These are phyloP conservation scores for Betta splendens DNA, from an alignment of 2,797 vertebrate species.

Conservation along the genomic window DNA sequence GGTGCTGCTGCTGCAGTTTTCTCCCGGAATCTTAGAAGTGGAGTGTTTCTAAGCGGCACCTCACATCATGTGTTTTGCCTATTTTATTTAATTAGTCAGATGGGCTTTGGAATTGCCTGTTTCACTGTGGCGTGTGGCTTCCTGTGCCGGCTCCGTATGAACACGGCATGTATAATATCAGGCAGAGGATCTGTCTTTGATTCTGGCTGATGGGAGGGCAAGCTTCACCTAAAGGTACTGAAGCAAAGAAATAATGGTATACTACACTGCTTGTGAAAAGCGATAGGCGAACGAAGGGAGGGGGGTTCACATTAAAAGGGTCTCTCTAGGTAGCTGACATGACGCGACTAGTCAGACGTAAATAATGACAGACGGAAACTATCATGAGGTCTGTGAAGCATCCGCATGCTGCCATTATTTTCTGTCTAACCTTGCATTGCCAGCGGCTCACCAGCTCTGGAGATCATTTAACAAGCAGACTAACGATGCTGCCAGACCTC, in stretches of 20 bases:
- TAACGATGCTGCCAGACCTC: conserved; percentile 91
- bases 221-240: conserved; percentile 96
- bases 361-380: conserved; percentile 99
- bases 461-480: conserved; percentile 97
- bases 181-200: conserved; percentile 88
- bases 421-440: conserved; percentile 97
- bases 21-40: conserved; percentile 42
- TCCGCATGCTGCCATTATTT: conserved; percentile 96
- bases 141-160: conserved; percentile 76
- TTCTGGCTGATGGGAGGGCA: conserved; percentile 89
- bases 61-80: conserved; percentile 11
- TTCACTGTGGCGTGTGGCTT: conserved; percentile 58
- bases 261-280: conserved; percentile 86
- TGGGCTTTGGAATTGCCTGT: conserved; percentile 68
- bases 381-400: conserved; percentile 99
- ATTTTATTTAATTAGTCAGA: conserved; percentile 72
- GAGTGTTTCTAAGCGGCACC: conserved; percentile 44
- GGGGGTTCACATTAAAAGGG: conserved; percentile 91
- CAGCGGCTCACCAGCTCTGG: conserved; percentile 89
- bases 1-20: conserved; percentile 35
- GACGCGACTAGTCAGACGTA: conserved; percentile 99
- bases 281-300: conserved; percentile 79
- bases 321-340: conserved; percentile 97
- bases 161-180: conserved; percentile 88
- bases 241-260: conserved; percentile 97